A percentile compares a stretch with the other conserved stretches of the same genome.
Evolutionary conservation across 2,113 vertebrate species (phyloP).

Genomic region (Bujurquina vittata): DNA sequence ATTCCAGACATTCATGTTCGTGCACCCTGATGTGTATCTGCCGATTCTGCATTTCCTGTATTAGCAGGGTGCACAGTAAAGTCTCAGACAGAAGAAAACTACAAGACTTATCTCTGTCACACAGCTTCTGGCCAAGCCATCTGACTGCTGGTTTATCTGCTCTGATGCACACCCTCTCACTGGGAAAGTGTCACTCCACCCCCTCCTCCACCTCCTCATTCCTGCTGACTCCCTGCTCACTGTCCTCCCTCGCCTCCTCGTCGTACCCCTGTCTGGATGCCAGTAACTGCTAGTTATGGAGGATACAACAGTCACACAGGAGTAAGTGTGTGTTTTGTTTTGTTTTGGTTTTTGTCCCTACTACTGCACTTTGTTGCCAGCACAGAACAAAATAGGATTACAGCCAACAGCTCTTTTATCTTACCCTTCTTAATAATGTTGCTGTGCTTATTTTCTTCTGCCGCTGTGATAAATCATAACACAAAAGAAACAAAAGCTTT

Average conservation of each 20-base stretch:
- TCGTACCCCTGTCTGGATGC: constrained; percentile 49
- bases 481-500: neutral
- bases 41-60: constrained; percentile 39
- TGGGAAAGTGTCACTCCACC: constrained; percentile 58
- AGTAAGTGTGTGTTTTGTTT: constrained; percentile 70
- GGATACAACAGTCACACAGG: constrained; percentile 61
- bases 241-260: constrained; percentile 36
- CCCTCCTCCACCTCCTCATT: constrained; percentile 49
- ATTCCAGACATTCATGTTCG: neutral
- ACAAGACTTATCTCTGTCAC: constrained; percentile 70
- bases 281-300: constrained; percentile 63
- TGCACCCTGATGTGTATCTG: constrained; percentile 48
- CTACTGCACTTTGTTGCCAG: constrained; percentile 31
- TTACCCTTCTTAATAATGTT: constrained; percentile 2
- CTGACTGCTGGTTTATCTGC: constrained; percentile 70
- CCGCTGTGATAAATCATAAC: constrained; percentile 10
- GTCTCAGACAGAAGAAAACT: constrained; percentile 48
- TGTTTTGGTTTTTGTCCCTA: constrained; percentile 15
- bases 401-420: constrained; percentile 51
- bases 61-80: constrained; percentile 20
- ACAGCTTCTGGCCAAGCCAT: constrained; percentile 62
- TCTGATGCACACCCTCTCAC: constrained; percentile 61
- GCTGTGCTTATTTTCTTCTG: neutral
- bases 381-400: constrained; percentile 28
- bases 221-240: constrained; percentile 59